Conservation (phyloP, 2,113 vertebrate species). For the Sylvilagus bachmani region DNA sequence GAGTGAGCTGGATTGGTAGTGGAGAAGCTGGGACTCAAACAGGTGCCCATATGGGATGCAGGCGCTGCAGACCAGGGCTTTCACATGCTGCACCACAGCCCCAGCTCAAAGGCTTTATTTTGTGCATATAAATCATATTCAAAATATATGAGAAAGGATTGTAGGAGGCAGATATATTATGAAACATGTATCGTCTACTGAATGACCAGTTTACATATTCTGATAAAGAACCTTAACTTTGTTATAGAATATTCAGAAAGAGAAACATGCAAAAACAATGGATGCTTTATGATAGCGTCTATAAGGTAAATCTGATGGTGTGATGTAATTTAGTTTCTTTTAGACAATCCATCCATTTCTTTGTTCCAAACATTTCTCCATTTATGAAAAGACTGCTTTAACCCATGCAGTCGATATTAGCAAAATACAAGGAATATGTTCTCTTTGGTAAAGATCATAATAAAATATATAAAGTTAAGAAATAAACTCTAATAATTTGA, state of each 20-base stretch:
- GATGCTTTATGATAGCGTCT: neutral
- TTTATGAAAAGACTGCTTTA: constrained; percentile 71
- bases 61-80: too few species aligned
- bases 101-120: constrained; percentile 36
- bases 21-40: too few species aligned
- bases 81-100: too few species aligned
- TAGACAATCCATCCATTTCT: constrained; percentile 37
- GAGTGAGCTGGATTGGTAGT: too few species aligned
- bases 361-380: constrained; percentile 6
- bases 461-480: constrained; percentile 86
- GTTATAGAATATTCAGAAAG: constrained; percentile 37
- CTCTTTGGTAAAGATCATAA: constrained; percentile 84
- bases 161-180: neutral
- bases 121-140: constrained; percentile 61
- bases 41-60: too few species aligned
- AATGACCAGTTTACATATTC: constrained; percentile 56
- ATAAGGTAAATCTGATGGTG: neutral
- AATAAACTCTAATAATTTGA: constrained; percentile 86
- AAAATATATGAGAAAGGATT: constrained; percentile 52
- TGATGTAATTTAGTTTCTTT: neutral
- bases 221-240: constrained; percentile 39
- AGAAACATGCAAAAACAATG: constrained; percentile 62
- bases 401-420: constrained; percentile 85
- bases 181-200: constrained; percentile 52
- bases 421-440: constrained; percentile 80